Conservation (phyloP, 2,113 vertebrate genomes). For the Ardeotis arabs region DNA sequence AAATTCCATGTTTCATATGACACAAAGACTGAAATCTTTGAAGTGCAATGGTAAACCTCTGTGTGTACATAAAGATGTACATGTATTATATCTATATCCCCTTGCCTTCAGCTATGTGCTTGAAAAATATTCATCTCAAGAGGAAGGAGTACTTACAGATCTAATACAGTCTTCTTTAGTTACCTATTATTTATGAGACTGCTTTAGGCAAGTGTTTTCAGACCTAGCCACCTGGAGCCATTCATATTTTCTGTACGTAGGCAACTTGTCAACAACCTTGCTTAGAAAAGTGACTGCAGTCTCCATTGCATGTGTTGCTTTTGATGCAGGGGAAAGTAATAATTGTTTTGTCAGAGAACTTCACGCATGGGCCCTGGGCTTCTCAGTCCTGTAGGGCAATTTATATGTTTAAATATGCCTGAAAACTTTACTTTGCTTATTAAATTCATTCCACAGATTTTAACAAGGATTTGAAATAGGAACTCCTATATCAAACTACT, state of each 20-base stretch:
- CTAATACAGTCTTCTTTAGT: not conserved
- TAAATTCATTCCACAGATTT: not conserved
- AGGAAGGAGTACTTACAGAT: not conserved
- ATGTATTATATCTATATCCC: not conserved
- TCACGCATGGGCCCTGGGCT: not conserved
- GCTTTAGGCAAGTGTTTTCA: conserved; percentile 38
- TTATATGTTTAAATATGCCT: not conserved
- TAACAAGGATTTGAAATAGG: not conserved
- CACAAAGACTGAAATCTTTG: not conserved
- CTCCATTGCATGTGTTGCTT: not conserved
- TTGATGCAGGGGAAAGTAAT: not conserved
- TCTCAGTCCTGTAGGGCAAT: not conserved
- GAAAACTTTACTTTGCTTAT: not conserved
- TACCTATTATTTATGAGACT: not conserved
- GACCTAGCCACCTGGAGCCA: not conserved
- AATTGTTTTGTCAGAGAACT: not conserved
- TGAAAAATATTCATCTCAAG: not conserved
- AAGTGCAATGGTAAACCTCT: not conserved
- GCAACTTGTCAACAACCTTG: not conserved
- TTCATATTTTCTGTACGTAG: not conserved
- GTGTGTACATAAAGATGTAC: not conserved
- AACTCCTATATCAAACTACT: not conserved
- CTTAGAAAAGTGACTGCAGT: not conserved
- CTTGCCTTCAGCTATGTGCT: not conserved
- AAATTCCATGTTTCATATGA: not conserved